These are phyloP conservation scores for Patiria miniata DNA, from an alignment of 35 echinoderm and acorn worm species.

Conservation along the genomic window DNA sequence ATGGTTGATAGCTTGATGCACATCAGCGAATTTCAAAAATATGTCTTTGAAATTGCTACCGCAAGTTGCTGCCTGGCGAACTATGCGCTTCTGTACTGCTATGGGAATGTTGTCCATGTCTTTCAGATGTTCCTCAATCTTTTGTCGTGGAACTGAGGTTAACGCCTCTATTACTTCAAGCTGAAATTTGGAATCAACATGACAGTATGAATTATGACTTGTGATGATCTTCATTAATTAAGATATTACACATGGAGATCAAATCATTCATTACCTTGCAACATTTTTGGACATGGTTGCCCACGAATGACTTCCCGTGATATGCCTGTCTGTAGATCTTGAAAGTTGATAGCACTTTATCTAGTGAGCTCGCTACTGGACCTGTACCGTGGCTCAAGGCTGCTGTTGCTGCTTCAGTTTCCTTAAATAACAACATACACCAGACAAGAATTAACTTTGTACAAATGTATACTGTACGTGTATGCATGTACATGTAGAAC, in stretches of 20 bases:
- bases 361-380: neutral
- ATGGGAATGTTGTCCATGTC: neutral
- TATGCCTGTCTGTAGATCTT: neutral
- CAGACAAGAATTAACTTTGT: too few relatives aligned
- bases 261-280: neutral
- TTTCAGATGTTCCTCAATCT: neutral
- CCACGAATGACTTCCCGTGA: neutral
- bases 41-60: neutral
- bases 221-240: too few relatives aligned
- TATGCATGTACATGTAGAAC: too few relatives aligned
- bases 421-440: neutral
- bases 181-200: neutral
- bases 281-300: neutral
- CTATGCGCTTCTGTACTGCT: neutral
- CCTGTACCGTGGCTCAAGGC: neutral
- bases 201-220: neutral
- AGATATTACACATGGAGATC: too few relatives aligned
- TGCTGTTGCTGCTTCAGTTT: neutral
- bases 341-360: neutral
- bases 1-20: neutral
- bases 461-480: too few relatives aligned
- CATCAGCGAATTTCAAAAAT: constrained; percentile 9
- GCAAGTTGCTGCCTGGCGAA: neutral
- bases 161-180: constrained; percentile 6
- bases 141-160: neutral